Base-by-base conservation (phyloP, 2,888 invertebrate species). In the Amblyjoppa fuscipennis region DNA sequence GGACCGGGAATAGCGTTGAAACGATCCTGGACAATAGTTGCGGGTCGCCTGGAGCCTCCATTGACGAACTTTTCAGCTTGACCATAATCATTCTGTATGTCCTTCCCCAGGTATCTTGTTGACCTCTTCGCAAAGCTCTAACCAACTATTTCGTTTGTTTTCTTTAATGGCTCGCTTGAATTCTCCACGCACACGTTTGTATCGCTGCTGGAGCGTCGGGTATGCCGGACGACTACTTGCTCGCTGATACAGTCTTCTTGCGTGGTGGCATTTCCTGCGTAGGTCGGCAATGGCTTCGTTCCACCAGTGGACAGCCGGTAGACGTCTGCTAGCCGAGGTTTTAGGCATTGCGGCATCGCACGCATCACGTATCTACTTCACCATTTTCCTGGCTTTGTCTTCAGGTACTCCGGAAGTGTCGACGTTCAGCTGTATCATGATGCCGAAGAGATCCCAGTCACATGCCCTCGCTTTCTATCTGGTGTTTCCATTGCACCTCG, bases 21-120 rank as follows among this genome's bases (percentile, higher is more conserved):
- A 88, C 89, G 9, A 89, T 88, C 31, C 56, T 79, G 3, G 77
- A 11, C 51, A 89, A 45, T 7, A 83, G 53, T 3, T 77, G 45
- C 0, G 87, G 84, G 34, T 84, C 77, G 2, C 83, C 80, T 0
- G 88, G 88, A 49, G 68, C 6, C 2, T 31, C 13, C 3, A 59
- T 71, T 28, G 66, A 41, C 16, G 51, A n/a, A 41, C 77, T 45
- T 59, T 79, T 84, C 41, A 87, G 79, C 16, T 66, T 53, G 20
- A 56, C 53, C 86, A 84, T 87, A 20, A 85, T 83, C 0, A 76
- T 73, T 56, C 71, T 82, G 31, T 87, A 87, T 11, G 87, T 83
- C 45, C 84, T 51, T 1, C 77, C 87, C 83, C 80, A 85, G 0
- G 81, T 77, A 45, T 86, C 86, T 5, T 38, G 16, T 86, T 49